phyloP scores from a whole-genome alignment of 2,113 vertebrate species.

The Poeciliopsis occidentalis region DNA sequence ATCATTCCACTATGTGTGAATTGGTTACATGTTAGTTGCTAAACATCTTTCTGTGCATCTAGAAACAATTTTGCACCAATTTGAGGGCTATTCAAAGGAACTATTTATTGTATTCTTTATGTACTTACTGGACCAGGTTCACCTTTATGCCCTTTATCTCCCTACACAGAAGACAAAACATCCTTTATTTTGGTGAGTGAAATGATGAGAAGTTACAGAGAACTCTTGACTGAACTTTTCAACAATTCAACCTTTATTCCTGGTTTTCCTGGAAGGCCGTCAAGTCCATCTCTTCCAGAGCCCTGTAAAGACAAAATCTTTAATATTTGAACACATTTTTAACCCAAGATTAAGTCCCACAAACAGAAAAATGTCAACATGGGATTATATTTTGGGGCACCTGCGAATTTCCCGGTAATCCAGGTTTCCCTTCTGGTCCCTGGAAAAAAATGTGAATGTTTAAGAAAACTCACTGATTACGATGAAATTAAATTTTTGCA shows the following conservation, averaged over 20 bases:
- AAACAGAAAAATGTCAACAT: not conserved
- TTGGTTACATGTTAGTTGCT: not conserved
- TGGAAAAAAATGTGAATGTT: slow-evolving; percentile 35
- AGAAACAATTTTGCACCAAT: not conserved
- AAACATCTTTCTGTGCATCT: not conserved
- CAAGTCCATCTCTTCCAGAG: slow-evolving; percentile 60
- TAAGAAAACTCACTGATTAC: not conserved
- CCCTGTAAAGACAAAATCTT: slow-evolving; percentile 47
- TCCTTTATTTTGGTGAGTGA: not conserved
- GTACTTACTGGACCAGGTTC: slow-evolving; percentile 71
- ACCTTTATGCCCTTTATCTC: slow-evolving; percentile 77
- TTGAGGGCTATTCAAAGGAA: not conserved
- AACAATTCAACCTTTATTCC: slow-evolving; percentile 74
- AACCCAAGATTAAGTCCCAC: accelerated
- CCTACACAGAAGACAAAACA: slow-evolving; percentile 61
- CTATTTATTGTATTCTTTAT: not conserved
- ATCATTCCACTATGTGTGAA: no score
- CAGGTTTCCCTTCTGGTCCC: slow-evolving; percentile 83
- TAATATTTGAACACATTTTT: not conserved
- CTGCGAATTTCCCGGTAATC: slow-evolving; percentile 70
- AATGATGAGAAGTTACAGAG: not conserved
- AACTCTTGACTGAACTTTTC: not conserved
- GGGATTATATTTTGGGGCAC: slow-evolving; percentile 40
- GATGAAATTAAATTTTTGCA: no score
- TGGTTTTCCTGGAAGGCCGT: slow-evolving; percentile 65